phyloP scores from a whole-genome alignment of 2,888 invertebrate species.

The Leptura quadrifasciata region DNA sequence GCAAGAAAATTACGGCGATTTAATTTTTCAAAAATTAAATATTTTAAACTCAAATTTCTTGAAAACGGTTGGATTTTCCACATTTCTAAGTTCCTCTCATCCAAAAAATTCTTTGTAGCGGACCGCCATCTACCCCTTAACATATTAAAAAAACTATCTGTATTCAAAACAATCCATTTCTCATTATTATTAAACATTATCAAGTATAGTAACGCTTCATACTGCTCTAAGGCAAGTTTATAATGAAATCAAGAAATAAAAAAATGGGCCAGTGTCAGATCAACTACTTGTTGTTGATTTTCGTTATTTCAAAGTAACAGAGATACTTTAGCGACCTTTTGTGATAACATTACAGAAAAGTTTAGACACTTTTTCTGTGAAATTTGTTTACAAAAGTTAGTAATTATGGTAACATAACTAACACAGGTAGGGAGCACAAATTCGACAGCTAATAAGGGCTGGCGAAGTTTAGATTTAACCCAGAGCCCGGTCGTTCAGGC shows the following conservation, averaged over 20 bases:
- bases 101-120: too few species aligned
- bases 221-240: too few species aligned
- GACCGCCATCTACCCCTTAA: too few species aligned
- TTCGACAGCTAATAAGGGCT: constrained; percentile 72
- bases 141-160: too few species aligned
- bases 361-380: constrained; percentile 23
- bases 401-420: constrained; percentile 58
- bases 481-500: constrained; percentile 69
- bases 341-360: constrained; percentile 20
- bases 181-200: too few species aligned
- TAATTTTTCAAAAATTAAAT: too few species aligned
- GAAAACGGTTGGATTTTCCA: too few species aligned
- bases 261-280: background rate
- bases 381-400: constrained; percentile 29
- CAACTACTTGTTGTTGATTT: constrained; percentile 8
- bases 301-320: constrained; percentile 16
- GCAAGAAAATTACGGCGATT: too few species aligned
- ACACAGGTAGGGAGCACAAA: constrained; percentile 69
- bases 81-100: too few species aligned
- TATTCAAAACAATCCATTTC: too few species aligned
- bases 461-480: constrained; percentile 76
- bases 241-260: background rate
- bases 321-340: constrained; percentile 21
- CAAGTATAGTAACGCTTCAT: too few species aligned
- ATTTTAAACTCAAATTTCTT: too few species aligned